Evolutionary conservation across 1,140 invertebrate genomes (phyloP).

Genomic region (Cardiocondyla obscurior): DNA sequence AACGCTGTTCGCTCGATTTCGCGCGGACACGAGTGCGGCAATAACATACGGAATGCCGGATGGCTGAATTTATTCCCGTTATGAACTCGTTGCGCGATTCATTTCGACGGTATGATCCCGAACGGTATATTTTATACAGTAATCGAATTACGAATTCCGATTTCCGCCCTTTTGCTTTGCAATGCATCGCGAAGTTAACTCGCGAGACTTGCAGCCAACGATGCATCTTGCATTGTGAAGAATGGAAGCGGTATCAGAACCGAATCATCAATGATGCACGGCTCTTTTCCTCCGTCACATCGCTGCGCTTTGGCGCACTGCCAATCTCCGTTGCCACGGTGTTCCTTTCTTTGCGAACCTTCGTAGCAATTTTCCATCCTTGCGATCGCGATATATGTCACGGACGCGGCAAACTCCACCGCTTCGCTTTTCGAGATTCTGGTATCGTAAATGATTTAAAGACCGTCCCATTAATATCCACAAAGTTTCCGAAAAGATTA

Average conservation of each 20-base stretch:
- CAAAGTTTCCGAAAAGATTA: not conserved
- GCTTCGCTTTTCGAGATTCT: slow-evolving; percentile 29
- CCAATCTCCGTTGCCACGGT: slow-evolving; percentile 60
- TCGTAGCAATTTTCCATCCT: slow-evolving; percentile 22
- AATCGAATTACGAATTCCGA: slow-evolving; percentile 35
- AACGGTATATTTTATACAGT: slow-evolving; percentile 4
- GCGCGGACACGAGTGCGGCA: not conserved
- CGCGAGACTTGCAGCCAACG: slow-evolving; percentile 21
- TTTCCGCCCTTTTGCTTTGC: slow-evolving; percentile 8
- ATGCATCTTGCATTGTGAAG: slow-evolving; percentile 46
- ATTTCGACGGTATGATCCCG: slow-evolving; percentile 13
- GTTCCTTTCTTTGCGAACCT: not conserved
- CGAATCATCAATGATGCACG: slow-evolving; percentile 69
- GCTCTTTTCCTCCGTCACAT: slow-evolving; percentile 54
- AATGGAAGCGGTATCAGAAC: slow-evolving; percentile 56
- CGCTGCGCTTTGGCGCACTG: slow-evolving; percentile 63
- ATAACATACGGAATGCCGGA: not conserved
- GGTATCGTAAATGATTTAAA: slow-evolving; percentile 9
- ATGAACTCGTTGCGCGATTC: slow-evolving; percentile 25
- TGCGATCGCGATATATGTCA: slow-evolving; percentile 34
- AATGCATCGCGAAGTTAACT: not conserved
- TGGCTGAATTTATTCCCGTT: slow-evolving; percentile 27
- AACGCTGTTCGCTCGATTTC: slow-evolving; percentile 13
- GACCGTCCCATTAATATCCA: not conserved
- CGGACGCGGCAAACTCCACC: slow-evolving; percentile 12